phyloP scores from a whole-genome alignment of 2,797 vertebrate genomes.

The Hydrocynus forskahlii region DNA sequence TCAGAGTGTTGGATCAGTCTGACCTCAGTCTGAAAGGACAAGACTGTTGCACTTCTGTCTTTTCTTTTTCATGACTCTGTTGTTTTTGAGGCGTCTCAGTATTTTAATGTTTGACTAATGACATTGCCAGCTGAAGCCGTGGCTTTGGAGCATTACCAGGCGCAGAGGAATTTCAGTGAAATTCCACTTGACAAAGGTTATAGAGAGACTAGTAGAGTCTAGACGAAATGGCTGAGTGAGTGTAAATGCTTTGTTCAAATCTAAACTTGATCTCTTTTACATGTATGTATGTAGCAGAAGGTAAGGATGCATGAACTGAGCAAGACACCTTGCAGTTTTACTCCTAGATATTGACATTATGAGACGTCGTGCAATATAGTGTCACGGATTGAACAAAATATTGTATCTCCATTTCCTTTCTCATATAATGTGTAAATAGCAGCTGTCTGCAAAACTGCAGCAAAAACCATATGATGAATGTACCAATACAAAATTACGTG shows the following conservation, averaged over 20 bases:
- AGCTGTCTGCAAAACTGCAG: too few relatives aligned
- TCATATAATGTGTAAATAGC: too few relatives aligned
- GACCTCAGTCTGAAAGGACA: slow-evolving; percentile 4
- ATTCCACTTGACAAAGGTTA: background rate
- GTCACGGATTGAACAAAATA: too few relatives aligned
- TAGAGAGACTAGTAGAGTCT: slow-evolving; percentile 1
- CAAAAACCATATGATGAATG: too few relatives aligned
- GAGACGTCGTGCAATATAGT: background rate
- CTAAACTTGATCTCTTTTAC: background rate
- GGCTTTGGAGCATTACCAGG: background rate
- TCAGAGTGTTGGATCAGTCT: background rate
- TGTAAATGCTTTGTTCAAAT: background rate
- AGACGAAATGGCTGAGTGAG: background rate
- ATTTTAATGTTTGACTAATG: slow-evolving; percentile 6
- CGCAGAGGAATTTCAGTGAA: background rate
- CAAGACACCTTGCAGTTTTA: background rate
- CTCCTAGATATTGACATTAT: background rate
- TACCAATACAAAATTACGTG: too few relatives aligned
- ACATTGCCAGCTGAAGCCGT: slow-evolving; percentile 18
- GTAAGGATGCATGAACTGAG: background rate
- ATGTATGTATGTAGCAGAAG: background rate
- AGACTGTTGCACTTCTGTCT: background rate
- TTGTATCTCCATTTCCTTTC: too few relatives aligned
- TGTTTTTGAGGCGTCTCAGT: background rate
- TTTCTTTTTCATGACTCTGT: background rate